A percentile compares a stretch with the other conserved stretches of the same genome.
Evolutionary conservation across 1,140 invertebrate species (phyloP).

Genomic region (Sarcophaga peregrina): DNA sequence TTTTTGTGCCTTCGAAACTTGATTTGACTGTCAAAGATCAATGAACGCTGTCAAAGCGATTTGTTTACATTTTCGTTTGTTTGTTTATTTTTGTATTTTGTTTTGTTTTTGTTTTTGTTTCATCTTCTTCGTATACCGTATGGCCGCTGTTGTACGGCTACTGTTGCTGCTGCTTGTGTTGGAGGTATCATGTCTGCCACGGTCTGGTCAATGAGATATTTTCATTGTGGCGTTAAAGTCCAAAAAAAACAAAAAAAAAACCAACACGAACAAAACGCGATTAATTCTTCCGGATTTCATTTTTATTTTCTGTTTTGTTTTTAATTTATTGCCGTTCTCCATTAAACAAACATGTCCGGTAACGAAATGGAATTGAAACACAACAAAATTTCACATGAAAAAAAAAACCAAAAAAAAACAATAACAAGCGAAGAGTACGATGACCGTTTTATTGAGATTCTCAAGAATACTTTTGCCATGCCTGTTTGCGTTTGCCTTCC

Average conservation of each 20-base stretch:
- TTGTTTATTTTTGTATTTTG: neutral
- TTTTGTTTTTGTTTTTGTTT: neutral
- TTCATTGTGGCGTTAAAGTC: neutral
- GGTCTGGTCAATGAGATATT: neutral
- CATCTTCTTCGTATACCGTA: too few species aligned
- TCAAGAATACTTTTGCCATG: conserved; percentile 34
- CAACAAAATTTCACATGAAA: neutral
- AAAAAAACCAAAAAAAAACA: neutral
- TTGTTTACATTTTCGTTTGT: conserved; percentile 37
- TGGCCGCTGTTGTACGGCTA: too few species aligned
- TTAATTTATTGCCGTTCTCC: neutral
- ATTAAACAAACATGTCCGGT: conserved; percentile 6
- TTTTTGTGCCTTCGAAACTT: neutral
- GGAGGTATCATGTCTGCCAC: neutral
- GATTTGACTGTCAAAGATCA: conserved; percentile 32
- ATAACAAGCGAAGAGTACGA: neutral
- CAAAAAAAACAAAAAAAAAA: neutral
- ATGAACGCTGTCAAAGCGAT: conserved; percentile 25
- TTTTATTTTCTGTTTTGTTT: too few species aligned
- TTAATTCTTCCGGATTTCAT: conserved; percentile 11
- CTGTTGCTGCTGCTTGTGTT: neutral
- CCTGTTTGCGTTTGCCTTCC: neutral
- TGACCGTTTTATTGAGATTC: conserved; percentile 37
- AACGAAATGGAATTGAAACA: conserved; percentile 16
- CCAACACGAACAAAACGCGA: too few species aligned